phyloP scores from a whole-genome alignment of 1,140 invertebrate genomes.

The Bombus huntii region DNA sequence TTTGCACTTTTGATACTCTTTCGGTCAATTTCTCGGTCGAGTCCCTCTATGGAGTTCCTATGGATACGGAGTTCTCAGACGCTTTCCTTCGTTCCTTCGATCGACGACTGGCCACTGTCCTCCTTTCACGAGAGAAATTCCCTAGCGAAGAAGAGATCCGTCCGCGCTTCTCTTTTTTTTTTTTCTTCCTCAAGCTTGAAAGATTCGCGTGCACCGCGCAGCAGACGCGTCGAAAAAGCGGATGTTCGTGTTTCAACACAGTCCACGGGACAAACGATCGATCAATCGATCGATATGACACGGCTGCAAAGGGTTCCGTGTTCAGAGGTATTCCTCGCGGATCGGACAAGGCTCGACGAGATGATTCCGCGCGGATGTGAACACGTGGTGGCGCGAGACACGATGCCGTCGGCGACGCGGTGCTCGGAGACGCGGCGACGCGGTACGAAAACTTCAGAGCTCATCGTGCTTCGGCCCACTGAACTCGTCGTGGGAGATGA shows the following conservation, averaged over 20 bases:
- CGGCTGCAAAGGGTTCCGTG: background rate
- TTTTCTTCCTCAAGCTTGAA: background rate
- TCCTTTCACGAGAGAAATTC: background rate
- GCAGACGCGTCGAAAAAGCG: background rate
- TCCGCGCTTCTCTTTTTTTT: background rate
- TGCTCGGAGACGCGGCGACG: slow-evolving; percentile 59
- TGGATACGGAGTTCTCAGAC: background rate
- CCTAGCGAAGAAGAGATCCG: slow-evolving; percentile 15
- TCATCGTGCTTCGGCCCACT: slow-evolving; percentile 98
- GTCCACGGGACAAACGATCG: slow-evolving; percentile 21
- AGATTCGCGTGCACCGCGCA: background rate
- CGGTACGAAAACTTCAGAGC: slow-evolving; percentile 85
- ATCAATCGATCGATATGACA: slow-evolving; percentile 34
- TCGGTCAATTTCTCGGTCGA: background rate
- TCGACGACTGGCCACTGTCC: background rate
- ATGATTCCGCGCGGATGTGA: slow-evolving; percentile 58
- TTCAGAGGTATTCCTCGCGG: slow-evolving; percentile 22
- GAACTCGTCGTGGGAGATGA: slow-evolving; percentile 97
- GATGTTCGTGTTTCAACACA: background rate
- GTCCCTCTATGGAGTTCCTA: background rate
- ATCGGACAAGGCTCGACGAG: slow-evolving; percentile 49
- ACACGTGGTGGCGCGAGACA: slow-evolving; percentile 63
- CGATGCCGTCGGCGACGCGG: slow-evolving; percentile 43
- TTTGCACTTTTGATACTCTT: background rate
- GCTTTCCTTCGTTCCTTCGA: background rate